A percentile compares a stretch with the other conserved stretches of the same genome.
Evolutionary conservation across 2,797 vertebrate species (phyloP).

Genomic region (Phrynocephalus guinanensis): DNA sequence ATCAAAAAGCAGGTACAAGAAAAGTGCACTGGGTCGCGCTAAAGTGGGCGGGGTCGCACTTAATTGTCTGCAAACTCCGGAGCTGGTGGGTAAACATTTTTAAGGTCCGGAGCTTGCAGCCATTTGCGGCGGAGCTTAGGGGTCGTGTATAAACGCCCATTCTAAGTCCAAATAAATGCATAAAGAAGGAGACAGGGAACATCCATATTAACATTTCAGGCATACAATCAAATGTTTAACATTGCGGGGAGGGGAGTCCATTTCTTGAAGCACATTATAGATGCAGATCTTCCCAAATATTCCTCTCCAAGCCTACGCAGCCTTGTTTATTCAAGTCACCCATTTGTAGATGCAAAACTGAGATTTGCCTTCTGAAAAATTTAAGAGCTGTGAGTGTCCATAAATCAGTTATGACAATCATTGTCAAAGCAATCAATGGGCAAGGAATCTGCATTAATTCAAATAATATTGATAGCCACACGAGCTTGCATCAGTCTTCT

Average conservation of each 20-base stretch:
- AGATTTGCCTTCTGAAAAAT: conserved; percentile 85
- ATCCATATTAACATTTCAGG: neutral
- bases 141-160: neutral
- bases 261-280: conserved; percentile 57
- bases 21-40: too few species aligned
- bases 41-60: too few species aligned
- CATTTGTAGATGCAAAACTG: conserved; percentile 77
- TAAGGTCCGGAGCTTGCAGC: too few species aligned
- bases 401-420: conserved; percentile 87
- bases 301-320: conserved; percentile 71
- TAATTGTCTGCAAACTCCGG: too few species aligned
- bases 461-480: conserved; percentile 83
- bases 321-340: conserved; percentile 77
- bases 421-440: conserved; percentile 83
- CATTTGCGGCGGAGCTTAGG: too few species aligned
- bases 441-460: conserved; percentile 85
- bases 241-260: conserved; percentile 28
- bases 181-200: neutral
- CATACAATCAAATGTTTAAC: neutral
- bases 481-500: conserved; percentile 80
- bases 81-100: too few species aligned
- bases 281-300: conserved; percentile 70
- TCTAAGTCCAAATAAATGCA: neutral
- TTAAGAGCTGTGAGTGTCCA: conserved; percentile 83
- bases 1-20: too few species aligned